phyloP scores from a whole-genome alignment of 2,888 invertebrate genomes.

The Luperina nickerlii region DNA sequence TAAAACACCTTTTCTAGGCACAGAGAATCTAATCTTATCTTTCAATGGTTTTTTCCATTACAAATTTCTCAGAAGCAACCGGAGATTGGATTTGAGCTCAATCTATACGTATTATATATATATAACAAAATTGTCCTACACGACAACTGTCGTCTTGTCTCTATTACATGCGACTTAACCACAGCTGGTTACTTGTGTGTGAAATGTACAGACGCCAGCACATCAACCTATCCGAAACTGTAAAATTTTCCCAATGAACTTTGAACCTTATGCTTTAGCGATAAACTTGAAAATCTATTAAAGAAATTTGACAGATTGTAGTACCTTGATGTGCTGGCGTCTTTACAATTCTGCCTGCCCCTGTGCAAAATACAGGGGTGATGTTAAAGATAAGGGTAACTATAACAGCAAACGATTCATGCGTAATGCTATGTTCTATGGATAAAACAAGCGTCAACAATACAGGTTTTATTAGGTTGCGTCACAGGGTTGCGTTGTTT shows the following conservation, averaged over 20 bases:
- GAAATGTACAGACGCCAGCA: not conserved
- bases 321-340: no score
- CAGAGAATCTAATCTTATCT: conserved; percentile 7
- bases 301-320: no score
- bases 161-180: not conserved
- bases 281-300: no score
- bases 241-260: no score
- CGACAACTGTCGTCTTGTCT: no score
- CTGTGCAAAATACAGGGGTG: not conserved
- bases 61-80: not conserved
- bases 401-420: not conserved
- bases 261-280: no score
- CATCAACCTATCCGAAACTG: no score
- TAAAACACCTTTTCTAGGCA: conserved; percentile 6
- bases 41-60: conserved; percentile 19
- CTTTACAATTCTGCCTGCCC: not conserved
- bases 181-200: not conserved
- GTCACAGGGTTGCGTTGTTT: no score
- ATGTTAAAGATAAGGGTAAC: not conserved
- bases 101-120: not conserved
- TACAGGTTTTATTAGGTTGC: no score
- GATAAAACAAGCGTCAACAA: not conserved
- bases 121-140: not conserved
- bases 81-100: conserved; percentile 6
- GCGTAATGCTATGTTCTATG: not conserved